A percentile compares a stretch with the other conserved stretches of the same genome.
phyloP scores from a whole-genome alignment of 1,140 invertebrate species.

The Trichogramma pretiosum region DNA sequence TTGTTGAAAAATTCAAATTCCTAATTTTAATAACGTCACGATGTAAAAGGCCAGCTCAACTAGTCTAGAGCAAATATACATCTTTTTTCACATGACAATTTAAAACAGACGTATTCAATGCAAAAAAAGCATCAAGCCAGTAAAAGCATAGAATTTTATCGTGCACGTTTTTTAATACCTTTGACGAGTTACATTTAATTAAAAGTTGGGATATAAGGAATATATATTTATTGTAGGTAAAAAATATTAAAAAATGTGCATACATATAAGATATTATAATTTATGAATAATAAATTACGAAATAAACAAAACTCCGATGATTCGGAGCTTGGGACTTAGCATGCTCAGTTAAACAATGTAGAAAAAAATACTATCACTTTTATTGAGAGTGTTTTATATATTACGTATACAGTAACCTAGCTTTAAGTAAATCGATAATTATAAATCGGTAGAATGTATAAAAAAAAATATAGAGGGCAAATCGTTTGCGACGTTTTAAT shows the following conservation, averaged over 20 bases:
- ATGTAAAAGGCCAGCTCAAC: slow-evolving; percentile 45
- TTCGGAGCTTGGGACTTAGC: slow-evolving; percentile 49
- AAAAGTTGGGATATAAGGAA: slow-evolving; percentile 23
- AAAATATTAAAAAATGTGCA: slow-evolving; percentile 16
- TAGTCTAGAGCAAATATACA: slow-evolving; percentile 41
- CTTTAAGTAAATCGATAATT: slow-evolving; percentile 20
- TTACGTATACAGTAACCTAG: too few relatives aligned
- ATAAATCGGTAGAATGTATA: slow-evolving; percentile 18
- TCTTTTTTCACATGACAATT: slow-evolving; percentile 28
- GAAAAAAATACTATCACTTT: too few relatives aligned
- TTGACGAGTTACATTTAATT: slow-evolving; percentile 18
- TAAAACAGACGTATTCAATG: slow-evolving; percentile 2
- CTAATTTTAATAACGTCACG: slow-evolving; percentile 29
- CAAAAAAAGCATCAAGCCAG: slow-evolving; percentile 31
- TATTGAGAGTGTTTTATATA: too few relatives aligned
- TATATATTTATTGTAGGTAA: slow-evolving; percentile 14
- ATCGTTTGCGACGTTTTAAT: slow-evolving; percentile 21
- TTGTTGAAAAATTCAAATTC: slow-evolving; percentile 36
- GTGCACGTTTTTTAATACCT: not conserved
- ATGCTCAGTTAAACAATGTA: slow-evolving; percentile 46
- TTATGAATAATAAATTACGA: slow-evolving; percentile 9
- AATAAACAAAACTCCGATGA: slow-evolving; percentile 38
- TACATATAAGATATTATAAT: slow-evolving; percentile 13
- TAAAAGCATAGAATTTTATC: slow-evolving; percentile 22
- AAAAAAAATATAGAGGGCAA: slow-evolving; percentile 13